Percentiles rank a stretch among this genome's conserved stretches.
Evolutionary conservation across 2,113 vertebrate species (phyloP).

Genomic region (Anas platyrhynchos): DNA sequence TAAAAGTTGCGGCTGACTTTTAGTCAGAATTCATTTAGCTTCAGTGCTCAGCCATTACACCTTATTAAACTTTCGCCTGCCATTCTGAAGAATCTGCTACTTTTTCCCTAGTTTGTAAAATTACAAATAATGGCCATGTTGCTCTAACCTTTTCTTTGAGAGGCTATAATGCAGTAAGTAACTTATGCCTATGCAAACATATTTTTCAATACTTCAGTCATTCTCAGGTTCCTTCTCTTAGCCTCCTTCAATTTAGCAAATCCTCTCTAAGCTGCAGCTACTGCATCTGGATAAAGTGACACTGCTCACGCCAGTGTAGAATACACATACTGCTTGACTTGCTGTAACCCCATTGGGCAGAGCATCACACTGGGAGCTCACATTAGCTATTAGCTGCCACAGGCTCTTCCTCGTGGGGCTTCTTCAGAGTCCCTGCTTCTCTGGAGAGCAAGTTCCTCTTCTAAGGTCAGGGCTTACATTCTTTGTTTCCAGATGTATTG

Average conservation of each 20-base stretch:
- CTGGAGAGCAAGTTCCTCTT: not conserved
- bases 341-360: not conserved
- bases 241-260: not conserved
- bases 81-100: not conserved
- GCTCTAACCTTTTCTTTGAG: not conserved
- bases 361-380: not conserved
- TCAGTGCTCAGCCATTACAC: not conserved
- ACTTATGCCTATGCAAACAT: not conserved
- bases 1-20: not conserved
- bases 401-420: not conserved
- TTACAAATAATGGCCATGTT: not conserved
- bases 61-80: not conserved
- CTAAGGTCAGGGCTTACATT: not conserved
- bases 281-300: not conserved
- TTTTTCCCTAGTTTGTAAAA: not conserved
- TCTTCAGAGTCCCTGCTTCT: not conserved
- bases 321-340: not conserved
- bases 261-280: not conserved
- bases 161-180: not conserved
- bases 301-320: not conserved
- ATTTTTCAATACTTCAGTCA: not conserved
- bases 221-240: not conserved
- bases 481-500: not conserved
- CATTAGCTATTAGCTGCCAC: not conserved
- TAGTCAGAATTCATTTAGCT: not conserved